Conservation (phyloP, 2,888 invertebrate species). For the Clitarchus hookeri region DNA sequence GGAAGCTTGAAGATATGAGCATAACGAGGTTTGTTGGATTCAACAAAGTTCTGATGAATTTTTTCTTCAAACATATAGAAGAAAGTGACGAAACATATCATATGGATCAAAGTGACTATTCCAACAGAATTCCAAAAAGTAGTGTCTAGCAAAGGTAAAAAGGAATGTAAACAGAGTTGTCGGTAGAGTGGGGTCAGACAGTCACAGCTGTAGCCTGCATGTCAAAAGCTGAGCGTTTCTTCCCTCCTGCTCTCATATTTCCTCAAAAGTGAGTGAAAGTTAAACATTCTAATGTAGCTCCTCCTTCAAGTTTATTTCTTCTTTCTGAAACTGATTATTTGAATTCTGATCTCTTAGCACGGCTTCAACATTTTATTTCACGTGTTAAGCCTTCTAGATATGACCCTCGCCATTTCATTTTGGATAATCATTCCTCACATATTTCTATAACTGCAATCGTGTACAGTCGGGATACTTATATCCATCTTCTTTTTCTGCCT, state of each 20-base stretch:
- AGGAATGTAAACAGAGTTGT: not conserved
- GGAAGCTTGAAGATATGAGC: conserved; percentile 48
- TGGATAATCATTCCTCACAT: conserved; percentile 14
- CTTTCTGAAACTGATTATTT: not conserved
- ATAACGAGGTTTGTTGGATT: conserved; percentile 47
- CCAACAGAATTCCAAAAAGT: conserved; percentile 36
- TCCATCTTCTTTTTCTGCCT: too few relatives aligned
- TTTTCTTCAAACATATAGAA: conserved; percentile 46
- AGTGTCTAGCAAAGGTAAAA: not conserved
- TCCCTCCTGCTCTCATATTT: not conserved
- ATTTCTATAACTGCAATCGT: not conserved
- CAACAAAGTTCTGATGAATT: conserved; percentile 45
- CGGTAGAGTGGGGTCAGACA: not conserved
- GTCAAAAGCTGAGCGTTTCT: not conserved
- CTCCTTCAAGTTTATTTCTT: not conserved
- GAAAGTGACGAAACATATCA: conserved; percentile 49
- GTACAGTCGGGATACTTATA: too few relatives aligned
- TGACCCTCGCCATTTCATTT: not conserved
- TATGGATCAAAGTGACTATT: conserved; percentile 54
- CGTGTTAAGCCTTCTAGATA: not conserved
- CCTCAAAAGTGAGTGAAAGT: conserved; percentile 53
- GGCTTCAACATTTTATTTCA: not conserved
- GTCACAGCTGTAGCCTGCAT: not conserved
- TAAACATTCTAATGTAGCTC: conserved; percentile 50
- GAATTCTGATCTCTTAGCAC: not conserved